Base-by-base conservation (phyloP, 37 sponge, comb jelly and placozoan species). In the Cliona cf. orientalis region DNA sequence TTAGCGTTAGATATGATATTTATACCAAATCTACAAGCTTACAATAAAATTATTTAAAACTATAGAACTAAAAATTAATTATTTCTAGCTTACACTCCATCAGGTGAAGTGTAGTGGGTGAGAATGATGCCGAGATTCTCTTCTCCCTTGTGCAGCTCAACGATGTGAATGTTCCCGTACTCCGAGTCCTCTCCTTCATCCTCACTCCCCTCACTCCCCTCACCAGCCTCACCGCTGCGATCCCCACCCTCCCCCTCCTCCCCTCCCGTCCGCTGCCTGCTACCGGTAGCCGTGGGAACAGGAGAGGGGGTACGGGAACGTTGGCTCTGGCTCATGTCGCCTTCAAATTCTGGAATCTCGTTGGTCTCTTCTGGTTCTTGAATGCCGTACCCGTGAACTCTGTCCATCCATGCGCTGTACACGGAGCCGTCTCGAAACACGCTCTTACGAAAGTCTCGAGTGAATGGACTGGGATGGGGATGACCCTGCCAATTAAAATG, bases 351-450 rank as follows among this genome's bases (percentile, higher is more conserved):
- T 19, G 84, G 84, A 12, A 84, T 11, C 7, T 49, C 75, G 38
- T 58, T 69, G 4, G 40, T 21, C 28, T 41, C 77, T 25, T 84
- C 75, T 37, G 57, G 0, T 11, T 74, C 77, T 70, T 75, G 44
- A 37, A 84, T 75, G 38, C 49, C 79, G 23, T 63, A 69, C 43
- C 71, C 66, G 35, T 89, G 49, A 45, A 82, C 33, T 6, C 79
- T 29, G 31, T 80, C 79, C 74, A 63, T 79, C 90, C 90, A 90
- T 63, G 75, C 66, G 4, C 73, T 49, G 37, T 71, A 79, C 26
- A 90, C 76, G 1, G 42, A 31, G 63, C 90, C 90, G 46, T 90
- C 90, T 23, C 86, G 74, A 43, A 80, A 79, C 22, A 84, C 80
- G 58, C 85, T 90, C 80, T 80, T 79, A 34, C 86, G 71, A 43